A percentile compares a stretch with the other conserved stretches of the same genome.
phyloP scores from a whole-genome alignment of 2,888 invertebrate genomes.

The Trichogramma evanescens region DNA sequence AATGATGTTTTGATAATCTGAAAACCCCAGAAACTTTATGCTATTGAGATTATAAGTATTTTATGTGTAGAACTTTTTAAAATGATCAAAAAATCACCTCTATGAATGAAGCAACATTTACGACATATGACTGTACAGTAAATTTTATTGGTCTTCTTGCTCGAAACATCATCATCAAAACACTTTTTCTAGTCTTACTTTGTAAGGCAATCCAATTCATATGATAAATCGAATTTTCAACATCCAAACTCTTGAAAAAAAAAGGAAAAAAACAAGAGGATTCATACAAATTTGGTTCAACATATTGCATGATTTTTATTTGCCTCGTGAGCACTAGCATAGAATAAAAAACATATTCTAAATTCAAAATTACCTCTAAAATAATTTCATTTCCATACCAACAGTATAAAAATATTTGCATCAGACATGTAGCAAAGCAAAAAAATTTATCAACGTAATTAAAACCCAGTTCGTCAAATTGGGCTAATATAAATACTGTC shows the following conservation, averaged over 20 bases:
- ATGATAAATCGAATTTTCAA: slow-evolving; percentile 7
- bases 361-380: slow-evolving; percentile 4
- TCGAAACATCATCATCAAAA: slow-evolving; percentile 15
- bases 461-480: neutral
- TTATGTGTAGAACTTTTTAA: neutral
- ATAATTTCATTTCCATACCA: slow-evolving; percentile 16
- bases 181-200: slow-evolving; percentile 1
- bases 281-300: neutral
- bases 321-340: too few species aligned
- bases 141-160: slow-evolving; percentile 8
- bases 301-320: neutral
- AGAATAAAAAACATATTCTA: neutral
- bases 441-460: slow-evolving; percentile 10
- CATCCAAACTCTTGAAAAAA: slow-evolving; percentile 13
- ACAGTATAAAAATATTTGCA: slow-evolving; percentile 14
- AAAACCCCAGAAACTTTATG: too few species aligned
- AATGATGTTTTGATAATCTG: too few species aligned
- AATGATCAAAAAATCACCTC: neutral
- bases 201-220: slow-evolving; percentile 11
- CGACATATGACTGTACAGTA: slow-evolving; percentile 6
- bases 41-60: neutral
- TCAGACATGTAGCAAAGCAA: slow-evolving; percentile 1
- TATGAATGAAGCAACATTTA: slow-evolving; percentile 19
- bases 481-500: slow-evolving; percentile 10
- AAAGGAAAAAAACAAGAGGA: neutral